These are phyloP conservation scores for Calameuta idolon DNA, from an alignment of 2,888 invertebrate genomes.

Conservation along the genomic window DNA sequence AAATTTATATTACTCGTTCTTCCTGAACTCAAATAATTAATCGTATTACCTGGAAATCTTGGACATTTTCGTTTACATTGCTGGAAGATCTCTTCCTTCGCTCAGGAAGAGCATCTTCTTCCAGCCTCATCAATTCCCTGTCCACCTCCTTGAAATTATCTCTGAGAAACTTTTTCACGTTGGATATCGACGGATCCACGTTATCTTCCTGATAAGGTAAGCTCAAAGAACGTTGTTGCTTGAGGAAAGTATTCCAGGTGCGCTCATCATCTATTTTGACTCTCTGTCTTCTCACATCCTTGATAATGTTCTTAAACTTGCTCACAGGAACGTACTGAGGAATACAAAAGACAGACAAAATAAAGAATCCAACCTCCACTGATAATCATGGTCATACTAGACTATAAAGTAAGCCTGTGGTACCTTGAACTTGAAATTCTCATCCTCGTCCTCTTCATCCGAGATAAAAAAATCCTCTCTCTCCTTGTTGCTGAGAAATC, in stretches of 20 bases:
- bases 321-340: constrained; percentile 55
- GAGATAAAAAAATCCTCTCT: constrained; percentile 40
- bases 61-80: background rate
- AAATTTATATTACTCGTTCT: background rate
- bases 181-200: constrained; percentile 26
- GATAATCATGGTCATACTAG: background rate
- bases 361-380: background rate
- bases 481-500: constrained; percentile 38
- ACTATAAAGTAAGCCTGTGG: background rate
- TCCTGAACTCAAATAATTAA: background rate
- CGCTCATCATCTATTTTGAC: constrained; percentile 51
- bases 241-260: constrained; percentile 50
- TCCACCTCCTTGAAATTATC: constrained; percentile 45
- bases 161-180: constrained; percentile 22
- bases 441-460: constrained; percentile 69
- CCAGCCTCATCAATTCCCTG: constrained; percentile 44
- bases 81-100: constrained; percentile 18
- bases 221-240: constrained; percentile 35
- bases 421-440: constrained; percentile 76
- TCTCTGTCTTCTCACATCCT: constrained; percentile 53
- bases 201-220: constrained; percentile 20
- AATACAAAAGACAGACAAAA: constrained; percentile 3
- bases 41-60: background rate
- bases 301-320: constrained; percentile 55
- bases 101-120: constrained; percentile 44